These are phyloP conservation scores for Ceratina australensis DNA, from an alignment of 1,140 invertebrate genomes.

Conservation along the genomic window DNA sequence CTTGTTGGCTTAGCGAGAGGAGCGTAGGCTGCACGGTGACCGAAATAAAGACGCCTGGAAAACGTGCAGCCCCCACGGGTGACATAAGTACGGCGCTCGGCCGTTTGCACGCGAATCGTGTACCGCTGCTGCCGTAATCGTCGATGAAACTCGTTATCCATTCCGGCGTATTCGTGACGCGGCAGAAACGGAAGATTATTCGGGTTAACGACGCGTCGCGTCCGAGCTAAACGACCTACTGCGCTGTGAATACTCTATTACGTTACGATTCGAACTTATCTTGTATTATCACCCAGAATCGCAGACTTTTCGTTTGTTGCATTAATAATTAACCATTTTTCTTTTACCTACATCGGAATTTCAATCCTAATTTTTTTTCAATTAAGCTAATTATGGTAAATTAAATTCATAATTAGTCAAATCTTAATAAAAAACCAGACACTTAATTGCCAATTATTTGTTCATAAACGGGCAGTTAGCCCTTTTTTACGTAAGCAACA, in stretches of 20 bases:
- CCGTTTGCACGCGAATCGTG: constrained; percentile 37
- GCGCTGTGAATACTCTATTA: constrained; percentile 5
- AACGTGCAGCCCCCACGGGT: constrained; percentile 12
- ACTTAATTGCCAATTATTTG: too few species aligned
- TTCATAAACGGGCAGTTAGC: too few species aligned
- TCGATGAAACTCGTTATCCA: constrained; percentile 39
- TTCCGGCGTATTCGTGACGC: constrained; percentile 3
- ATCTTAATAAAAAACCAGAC: too few species aligned
- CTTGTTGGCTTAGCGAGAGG: neutral
- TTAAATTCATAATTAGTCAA: too few species aligned
- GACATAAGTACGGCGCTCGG: constrained; percentile 44
- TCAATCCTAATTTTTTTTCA: too few species aligned
- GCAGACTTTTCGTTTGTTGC: too few species aligned
- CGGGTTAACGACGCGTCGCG: constrained; percentile 16
- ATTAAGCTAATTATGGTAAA: too few species aligned
- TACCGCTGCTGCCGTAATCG: constrained; percentile 17
- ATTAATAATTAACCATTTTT: too few species aligned
- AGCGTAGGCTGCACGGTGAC: constrained; percentile 23
- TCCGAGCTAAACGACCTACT: neutral
- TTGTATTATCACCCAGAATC: too few species aligned
- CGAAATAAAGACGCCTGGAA: constrained; percentile 39
- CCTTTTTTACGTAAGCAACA: too few species aligned
- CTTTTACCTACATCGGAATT: too few species aligned
- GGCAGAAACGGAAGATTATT: constrained; percentile 11
- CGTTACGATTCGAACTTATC: too few species aligned